phyloP scores from a whole-genome alignment of 2,797 vertebrate genomes.

The Channa striata region DNA sequence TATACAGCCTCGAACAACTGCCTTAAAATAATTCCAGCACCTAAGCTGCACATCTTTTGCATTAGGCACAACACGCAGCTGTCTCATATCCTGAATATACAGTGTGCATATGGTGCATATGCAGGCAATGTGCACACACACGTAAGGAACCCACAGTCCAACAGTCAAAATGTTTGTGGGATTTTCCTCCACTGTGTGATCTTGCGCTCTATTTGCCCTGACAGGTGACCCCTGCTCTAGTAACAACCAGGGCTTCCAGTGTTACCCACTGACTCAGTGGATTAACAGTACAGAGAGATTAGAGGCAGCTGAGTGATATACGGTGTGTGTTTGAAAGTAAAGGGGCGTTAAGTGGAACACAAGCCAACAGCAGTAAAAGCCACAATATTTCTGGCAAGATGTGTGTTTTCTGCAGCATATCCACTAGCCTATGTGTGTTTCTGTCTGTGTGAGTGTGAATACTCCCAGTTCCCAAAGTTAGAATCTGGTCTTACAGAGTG shows the following conservation, averaged over 20 bases:
- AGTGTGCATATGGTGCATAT: background rate
- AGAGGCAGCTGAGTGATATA: conserved; percentile 76
- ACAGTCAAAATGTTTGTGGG: conserved; percentile 9
- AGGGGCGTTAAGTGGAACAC: conserved; percentile 74
- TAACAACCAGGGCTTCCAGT: conserved; percentile 37
- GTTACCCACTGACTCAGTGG: conserved; percentile 39
- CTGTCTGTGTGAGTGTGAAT: conserved; percentile 8
- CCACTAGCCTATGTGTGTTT: conserved; percentile 26
- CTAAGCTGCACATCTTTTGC: too few species aligned
- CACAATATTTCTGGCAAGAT: conserved; percentile 70
- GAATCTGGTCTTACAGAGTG: conserved; percentile 47
- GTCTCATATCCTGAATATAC: background rate
- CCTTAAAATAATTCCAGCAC: too few species aligned
- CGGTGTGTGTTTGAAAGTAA: conserved; percentile 74
- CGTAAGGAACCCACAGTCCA: background rate
- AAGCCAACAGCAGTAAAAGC: conserved; percentile 80
- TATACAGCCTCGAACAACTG: too few species aligned
- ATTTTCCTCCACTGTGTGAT: conserved; percentile 15
- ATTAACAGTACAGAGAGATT: conserved; percentile 50
- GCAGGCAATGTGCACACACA: background rate
- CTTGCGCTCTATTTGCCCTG: conserved; percentile 31
- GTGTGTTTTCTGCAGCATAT: conserved; percentile 52
- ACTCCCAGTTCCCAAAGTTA: conserved; percentile 40
- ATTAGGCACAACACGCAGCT: too few species aligned
- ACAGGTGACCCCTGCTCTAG: conserved; percentile 31